Percentiles rank a stretch among this genome's conserved stretches.
phyloP scores from a whole-genome alignment of 2,888 invertebrate genomes.

The Mesorhabditis sp. region DNA sequence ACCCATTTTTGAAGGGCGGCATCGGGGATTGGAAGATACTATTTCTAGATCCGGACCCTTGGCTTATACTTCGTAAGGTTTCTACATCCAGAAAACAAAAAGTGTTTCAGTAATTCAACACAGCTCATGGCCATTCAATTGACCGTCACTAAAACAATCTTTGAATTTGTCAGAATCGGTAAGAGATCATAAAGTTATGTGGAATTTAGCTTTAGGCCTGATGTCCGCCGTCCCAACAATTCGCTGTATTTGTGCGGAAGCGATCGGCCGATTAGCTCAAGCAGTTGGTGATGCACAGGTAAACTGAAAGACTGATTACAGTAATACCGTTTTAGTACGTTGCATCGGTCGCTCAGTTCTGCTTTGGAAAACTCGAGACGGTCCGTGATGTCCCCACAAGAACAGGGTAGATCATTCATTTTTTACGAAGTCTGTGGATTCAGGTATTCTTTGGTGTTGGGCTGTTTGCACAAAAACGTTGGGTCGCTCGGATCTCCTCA shows the following conservation, averaged over 20 bases:
- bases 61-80: conserved; percentile 41
- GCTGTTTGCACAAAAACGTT: conserved; percentile 30
- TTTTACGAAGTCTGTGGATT: too few relatives aligned
- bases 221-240: background rate
- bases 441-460: background rate
- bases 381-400: conserved; percentile 81
- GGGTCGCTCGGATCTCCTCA: conserved; percentile 91
- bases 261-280: conserved; percentile 86
- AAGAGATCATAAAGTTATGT: background rate
- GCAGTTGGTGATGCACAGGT: conserved; percentile 74
- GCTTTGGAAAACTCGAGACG: conserved; percentile 73
- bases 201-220: background rate
- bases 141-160: conserved; percentile 35
- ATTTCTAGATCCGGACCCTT: conserved; percentile 30
- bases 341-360: conserved; percentile 81
- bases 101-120: conserved; percentile 30
- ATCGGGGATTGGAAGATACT: background rate
- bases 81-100: background rate
- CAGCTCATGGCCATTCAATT: conserved; percentile 59
- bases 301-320: background rate
- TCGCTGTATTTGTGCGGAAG: conserved; percentile 89
- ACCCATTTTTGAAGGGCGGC: conserved; percentile 78
- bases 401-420: conserved; percentile 67
- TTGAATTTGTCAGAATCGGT: conserved; percentile 59
- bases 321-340: conserved; percentile 66